Conservation (phyloP, 2,888 invertebrate species). For the Clistopyga incitator region DNA sequence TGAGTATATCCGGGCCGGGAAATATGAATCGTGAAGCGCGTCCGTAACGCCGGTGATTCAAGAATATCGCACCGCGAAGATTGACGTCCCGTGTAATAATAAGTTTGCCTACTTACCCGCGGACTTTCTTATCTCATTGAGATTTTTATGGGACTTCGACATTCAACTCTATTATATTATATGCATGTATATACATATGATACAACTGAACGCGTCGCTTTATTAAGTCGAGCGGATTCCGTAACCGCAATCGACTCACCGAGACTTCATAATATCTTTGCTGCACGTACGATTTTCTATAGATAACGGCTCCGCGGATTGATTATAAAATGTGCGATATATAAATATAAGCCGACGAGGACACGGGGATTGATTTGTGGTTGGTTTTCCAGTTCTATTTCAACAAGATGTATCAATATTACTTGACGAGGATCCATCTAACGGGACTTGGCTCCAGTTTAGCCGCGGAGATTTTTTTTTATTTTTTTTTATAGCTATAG, state of each 20-base stretch:
- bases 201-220: constrained; percentile 18
- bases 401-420: constrained; percentile 32
- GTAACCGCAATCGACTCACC: constrained; percentile 51
- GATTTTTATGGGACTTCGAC: constrained; percentile 59
- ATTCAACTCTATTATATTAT: constrained; percentile 34
- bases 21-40: constrained; percentile 61
- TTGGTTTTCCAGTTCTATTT: constrained; percentile 32
- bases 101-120: constrained; percentile 44
- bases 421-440: constrained; percentile 1
- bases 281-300: background rate
- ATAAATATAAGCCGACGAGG: background rate
- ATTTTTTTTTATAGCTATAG: background rate
- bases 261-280: constrained; percentile 25
- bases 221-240: constrained; percentile 50
- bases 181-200: background rate
- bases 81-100: constrained; percentile 63
- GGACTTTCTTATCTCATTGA: constrained; percentile 51
- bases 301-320: constrained; percentile 1
- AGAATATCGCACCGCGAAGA: constrained; percentile 47
- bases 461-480: background rate
- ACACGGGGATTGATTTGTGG: constrained; percentile 50
- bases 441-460: background rate
- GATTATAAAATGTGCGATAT: constrained; percentile 7
- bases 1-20: constrained; percentile 32
- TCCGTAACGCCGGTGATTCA: constrained; percentile 54